Evolutionary conservation across 2,113 vertebrate species (phyloP), one percentile per base, ranked within the genome.

Genomic region (Gracilinanus agilis): DNA sequence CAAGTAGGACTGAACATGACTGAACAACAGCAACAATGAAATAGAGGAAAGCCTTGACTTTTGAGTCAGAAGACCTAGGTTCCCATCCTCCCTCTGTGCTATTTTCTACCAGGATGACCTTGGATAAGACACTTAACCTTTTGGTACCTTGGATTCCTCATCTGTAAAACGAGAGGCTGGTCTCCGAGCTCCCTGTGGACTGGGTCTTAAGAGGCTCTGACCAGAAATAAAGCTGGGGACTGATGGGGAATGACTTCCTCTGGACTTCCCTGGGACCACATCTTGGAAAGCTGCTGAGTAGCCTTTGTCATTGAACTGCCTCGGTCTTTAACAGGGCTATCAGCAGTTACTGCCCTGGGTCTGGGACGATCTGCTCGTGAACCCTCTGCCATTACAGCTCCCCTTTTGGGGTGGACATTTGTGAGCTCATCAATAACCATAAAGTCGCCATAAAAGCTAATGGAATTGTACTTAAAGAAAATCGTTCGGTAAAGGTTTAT

Each of bases 401-500:
- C 93, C 91, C 95, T 90, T 95, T 92, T 96, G 93, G 93, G 92
- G 95, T 92, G 94, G 96, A 93, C 92, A 90, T 96, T 96, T 97
- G 55, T 92, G 91, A 0, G 2, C 92, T 91, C 96, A 96, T 98
- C 98, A 98, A 98, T 98, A 98, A 97, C 88, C 95, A 92, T 96
- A 97, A 97, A 97, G 96, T 95, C 94, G 95, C 53, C 95, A 97
- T 98, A 98, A 98, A 98, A 97, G 96, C 96, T 97, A 98, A 98
- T 97, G 96, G 94, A 93, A 94, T 97, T 93, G 94, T 96, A 96
- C 93, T 98, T 97, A 97, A 97, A 97, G 96, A 98, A 98, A 98
- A 98, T 98, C 97, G 98, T 98, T 98, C 98, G 94, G 97, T 98
- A 98, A 98, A 98, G 96, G 97, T 98, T 97, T 98, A 98, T 97